phyloP scores from a whole-genome alignment of 1,140 invertebrate genomes.

The Drosophila carrolli region DNA sequence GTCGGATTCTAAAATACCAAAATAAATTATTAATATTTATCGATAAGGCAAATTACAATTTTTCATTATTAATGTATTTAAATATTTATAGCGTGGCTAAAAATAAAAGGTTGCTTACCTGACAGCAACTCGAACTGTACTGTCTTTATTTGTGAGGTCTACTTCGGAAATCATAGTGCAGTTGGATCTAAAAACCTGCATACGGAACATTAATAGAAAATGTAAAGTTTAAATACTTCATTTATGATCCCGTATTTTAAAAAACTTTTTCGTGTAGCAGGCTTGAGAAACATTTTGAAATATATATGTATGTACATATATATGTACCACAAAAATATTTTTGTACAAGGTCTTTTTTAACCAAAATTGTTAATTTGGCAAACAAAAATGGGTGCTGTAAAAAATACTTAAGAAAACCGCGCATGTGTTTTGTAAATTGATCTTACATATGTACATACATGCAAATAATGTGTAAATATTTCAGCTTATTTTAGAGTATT shows the following conservation, averaged over 20 bases:
- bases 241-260: too few species aligned
- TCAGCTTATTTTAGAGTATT: not conserved
- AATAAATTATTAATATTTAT: not conserved
- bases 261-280: too few species aligned
- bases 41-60: too few species aligned
- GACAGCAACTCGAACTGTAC: conserved; percentile 38
- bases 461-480: not conserved
- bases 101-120: conserved; percentile 13
- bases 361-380: not conserved
- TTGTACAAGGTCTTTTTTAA: not conserved
- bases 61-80: too few species aligned
- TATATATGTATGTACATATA: too few species aligned
- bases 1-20: conserved; percentile 91
- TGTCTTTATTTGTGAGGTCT: conserved; percentile 19
- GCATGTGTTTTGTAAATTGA: not conserved
- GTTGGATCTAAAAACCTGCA: conserved; percentile 10
- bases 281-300: too few species aligned
- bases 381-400: not conserved
- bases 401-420: not conserved
- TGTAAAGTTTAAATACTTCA: too few species aligned
- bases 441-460: not conserved
- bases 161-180: conserved; percentile 24
- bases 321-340: not conserved
- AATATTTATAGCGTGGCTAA: too few species aligned
- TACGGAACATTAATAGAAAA: too few species aligned